These are phyloP conservation scores for Drosophila prostipennis DNA, from an alignment of 2,888 invertebrate genomes.

Conservation along the genomic window DNA sequence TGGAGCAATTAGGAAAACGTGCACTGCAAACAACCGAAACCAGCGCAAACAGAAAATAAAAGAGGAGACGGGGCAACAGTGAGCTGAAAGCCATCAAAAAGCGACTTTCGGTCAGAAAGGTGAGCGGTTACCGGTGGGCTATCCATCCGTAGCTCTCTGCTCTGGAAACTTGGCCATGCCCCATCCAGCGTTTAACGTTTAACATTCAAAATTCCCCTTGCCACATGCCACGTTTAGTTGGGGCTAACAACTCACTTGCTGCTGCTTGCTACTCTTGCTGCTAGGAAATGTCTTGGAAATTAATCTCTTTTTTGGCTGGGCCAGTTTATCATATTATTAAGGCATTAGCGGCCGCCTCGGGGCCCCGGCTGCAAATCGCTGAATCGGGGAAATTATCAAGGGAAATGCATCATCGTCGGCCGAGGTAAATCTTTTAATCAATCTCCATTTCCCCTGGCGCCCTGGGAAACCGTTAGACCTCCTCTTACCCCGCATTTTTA, in stretches of 20 bases:
- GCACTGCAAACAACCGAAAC: constrained; percentile 40
- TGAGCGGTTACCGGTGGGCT: constrained; percentile 32
- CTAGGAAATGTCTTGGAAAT: constrained; percentile 37
- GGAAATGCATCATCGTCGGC: constrained; percentile 45
- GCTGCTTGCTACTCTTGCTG: constrained; percentile 7
- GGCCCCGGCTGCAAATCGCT: constrained; percentile 17
- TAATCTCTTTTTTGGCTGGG: constrained; percentile 40
- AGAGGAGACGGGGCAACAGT: constrained; percentile 7
- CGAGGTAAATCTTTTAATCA: constrained; percentile 41
- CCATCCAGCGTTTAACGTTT: constrained; percentile 17
- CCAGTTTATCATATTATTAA: constrained; percentile 40
- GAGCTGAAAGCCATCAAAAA: constrained; percentile 42
- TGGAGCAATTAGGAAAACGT: constrained; percentile 66
- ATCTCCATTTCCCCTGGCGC: constrained; percentile 31
- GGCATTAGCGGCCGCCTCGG: constrained; percentile 36
- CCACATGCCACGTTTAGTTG: constrained; percentile 42
- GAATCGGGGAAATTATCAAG: constrained; percentile 38
- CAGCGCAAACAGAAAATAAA: constrained; percentile 18
- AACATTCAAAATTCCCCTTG: constrained; percentile 31
- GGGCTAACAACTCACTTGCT: constrained; percentile 41
- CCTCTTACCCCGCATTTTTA: too few species aligned
- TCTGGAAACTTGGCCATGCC: constrained; percentile 21
- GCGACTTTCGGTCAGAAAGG: constrained; percentile 45
- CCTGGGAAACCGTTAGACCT: constrained; percentile 4
- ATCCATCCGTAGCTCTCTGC: constrained; percentile 22